Percentiles rank a stretch among this genome's conserved stretches.
These are phyloP conservation scores for Nibea albiflora DNA, from an alignment of 2,113 vertebrate species.

Conservation along the genomic window DNA sequence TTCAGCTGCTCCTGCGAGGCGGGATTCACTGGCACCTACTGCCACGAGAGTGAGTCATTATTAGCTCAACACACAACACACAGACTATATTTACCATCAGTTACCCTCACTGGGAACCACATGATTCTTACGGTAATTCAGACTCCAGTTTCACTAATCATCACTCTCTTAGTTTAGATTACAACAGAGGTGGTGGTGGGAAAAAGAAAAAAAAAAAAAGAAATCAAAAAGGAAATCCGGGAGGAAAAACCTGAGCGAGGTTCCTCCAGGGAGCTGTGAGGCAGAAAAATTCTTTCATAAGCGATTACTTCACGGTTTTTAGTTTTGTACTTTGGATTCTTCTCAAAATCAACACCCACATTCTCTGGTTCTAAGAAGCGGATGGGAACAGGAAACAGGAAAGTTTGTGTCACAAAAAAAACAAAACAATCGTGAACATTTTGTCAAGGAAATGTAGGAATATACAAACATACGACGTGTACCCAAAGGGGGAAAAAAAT, in stretches of 20 bases:
- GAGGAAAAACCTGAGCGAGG: not conserved
- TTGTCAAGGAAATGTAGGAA: not conserved
- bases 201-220: not conserved
- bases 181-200: not conserved
- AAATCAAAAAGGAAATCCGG: not conserved
- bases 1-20: slow-evolving; percentile 94
- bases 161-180: slow-evolving; percentile 30
- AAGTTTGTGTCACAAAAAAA: no score
- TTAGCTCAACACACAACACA: slow-evolving; percentile 19
- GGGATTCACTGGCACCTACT: slow-evolving; percentile 95
- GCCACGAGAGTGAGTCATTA: slow-evolving; percentile 94
- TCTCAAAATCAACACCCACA: not conserved
- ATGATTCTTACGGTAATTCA: slow-evolving; percentile 40
- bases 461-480: not conserved
- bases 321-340: not conserved
- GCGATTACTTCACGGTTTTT: not conserved
- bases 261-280: not conserved
- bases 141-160: slow-evolving; percentile 18
- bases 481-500: not conserved
- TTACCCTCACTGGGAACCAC: slow-evolving; percentile 55
- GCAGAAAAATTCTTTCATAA: not conserved
- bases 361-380: not conserved
- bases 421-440: no score
- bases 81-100: slow-evolving; percentile 64
- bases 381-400: not conserved